These are phyloP conservation scores for Hyposoter dolosus DNA, from an alignment of 2,888 invertebrate species.

Conservation along the genomic window DNA sequence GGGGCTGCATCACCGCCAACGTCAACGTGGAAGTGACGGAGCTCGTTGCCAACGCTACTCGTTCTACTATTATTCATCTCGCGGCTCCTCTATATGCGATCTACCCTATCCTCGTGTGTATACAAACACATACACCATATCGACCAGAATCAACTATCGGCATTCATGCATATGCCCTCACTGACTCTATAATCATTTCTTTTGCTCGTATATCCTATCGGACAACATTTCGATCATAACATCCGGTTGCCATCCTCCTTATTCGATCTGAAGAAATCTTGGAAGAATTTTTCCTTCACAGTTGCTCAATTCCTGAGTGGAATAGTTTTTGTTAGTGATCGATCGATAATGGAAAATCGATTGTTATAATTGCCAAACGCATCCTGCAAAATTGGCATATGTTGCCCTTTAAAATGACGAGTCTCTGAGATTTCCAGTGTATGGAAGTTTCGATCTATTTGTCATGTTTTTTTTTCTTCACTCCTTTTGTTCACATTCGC, in stretches of 20 bases:
- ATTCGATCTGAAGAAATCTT: neutral
- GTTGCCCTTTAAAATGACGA: neutral
- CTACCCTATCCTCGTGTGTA: neutral
- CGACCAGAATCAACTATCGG: neutral
- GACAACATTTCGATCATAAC: conserved; percentile 4
- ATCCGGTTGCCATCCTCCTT: neutral
- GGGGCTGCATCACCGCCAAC: conserved; percentile 33
- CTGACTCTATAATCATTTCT: conserved; percentile 31
- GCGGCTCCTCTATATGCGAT: conserved; percentile 45
- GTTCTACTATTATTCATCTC: conserved; percentile 67
- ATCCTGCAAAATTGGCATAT: neutral
- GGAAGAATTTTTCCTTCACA: neutral
- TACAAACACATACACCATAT: neutral
- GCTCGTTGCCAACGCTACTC: conserved; percentile 66
- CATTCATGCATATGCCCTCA: neutral
- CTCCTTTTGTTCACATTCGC: conserved; percentile 13
- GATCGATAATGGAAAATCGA: neutral
- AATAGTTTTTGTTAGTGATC: neutral
- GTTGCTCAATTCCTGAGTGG: neutral
- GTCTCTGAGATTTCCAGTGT: neutral
- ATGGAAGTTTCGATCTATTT: conserved; percentile 28
- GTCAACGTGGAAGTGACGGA: conserved; percentile 66
- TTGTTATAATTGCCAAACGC: neutral
- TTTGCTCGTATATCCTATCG: neutral
- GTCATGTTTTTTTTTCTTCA: conserved; percentile 26